Percentiles rank a stretch among this genome's conserved stretches.
phyloP scores from a whole-genome alignment of 2,888 invertebrate genomes.

The Caenorhabditis zanzibari region DNA sequence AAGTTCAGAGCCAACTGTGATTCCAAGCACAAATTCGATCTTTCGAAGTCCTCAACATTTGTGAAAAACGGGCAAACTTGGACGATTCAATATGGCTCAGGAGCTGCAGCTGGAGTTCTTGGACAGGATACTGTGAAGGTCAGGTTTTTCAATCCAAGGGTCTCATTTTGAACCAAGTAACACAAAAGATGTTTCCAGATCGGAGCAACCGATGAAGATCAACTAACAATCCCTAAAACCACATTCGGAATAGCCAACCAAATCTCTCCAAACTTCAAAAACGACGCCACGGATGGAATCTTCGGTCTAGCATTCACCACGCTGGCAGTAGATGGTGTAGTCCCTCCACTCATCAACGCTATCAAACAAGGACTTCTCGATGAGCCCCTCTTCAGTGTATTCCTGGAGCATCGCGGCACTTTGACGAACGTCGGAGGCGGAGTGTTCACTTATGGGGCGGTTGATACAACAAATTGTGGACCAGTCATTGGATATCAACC shows the following conservation, averaged over 20 bases:
- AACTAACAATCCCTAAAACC: constrained; percentile 73
- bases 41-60: constrained; percentile 90
- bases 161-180: too few species aligned
- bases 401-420: constrained; percentile 72
- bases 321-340: constrained; percentile 94
- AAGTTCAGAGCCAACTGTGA: constrained; percentile 63
- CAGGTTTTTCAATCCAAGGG: constrained; percentile 84
- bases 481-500: constrained; percentile 72
- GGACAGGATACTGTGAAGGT: constrained; percentile 93
- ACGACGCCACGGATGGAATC: constrained; percentile 75
- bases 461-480: constrained; percentile 82
- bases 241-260: constrained; percentile 76
- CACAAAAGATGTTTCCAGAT: constrained; percentile 44
- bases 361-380: constrained; percentile 87
- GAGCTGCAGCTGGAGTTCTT: constrained; percentile 92
- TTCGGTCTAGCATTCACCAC: constrained; percentile 85
- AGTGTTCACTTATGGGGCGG: constrained; percentile 77
- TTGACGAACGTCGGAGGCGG: constrained; percentile 72
- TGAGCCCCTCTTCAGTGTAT: constrained; percentile 77
- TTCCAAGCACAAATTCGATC: constrained; percentile 90
- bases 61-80: constrained; percentile 92
- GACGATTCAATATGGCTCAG: constrained; percentile 95
- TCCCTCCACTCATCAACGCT: constrained; percentile 95
- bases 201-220: constrained; percentile 65
- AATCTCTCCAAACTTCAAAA: constrained; percentile 72